Base-by-base conservation (phyloP, 2,113 vertebrate genomes). In the Pterophyllum scalare region DNA sequence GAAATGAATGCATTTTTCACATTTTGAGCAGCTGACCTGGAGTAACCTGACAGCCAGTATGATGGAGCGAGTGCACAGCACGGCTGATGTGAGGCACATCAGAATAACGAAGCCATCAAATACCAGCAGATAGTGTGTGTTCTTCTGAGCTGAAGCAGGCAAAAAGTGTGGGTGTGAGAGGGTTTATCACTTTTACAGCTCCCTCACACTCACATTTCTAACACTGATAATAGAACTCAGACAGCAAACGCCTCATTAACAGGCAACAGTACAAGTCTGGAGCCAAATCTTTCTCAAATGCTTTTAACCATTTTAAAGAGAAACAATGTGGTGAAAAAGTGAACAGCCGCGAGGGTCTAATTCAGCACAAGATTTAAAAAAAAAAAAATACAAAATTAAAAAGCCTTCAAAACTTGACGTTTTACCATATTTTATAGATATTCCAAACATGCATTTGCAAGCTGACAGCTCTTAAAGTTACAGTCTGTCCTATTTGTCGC, bases 61-160 rank as follows among this genome's bases (percentile, higher is more conserved):
- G n/a, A 99, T 96, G 57, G 98, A 99, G 46, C 98, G 96, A 0
- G 96, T 95, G 92, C 98, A 99, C 31, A 99, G 95, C 83, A 97
- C 92, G 1, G 97, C 96, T 20, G 98, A 99, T 1, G 95, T 96
- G 88, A 98, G 75, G 84, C 98, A 99, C 56, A 96, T 93, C 52
- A 97, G 54, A 33, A 99, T 98, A 81, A 99, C 96, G 85, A 97
- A 97, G 4, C 92, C 95, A 76, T 99, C 98, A 80, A 99, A 99
- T 40, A 96, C 86, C 84, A 99, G 95, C 12, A 97, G 93, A 79
- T 98, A 98, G 40, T 97, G 97, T 0, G 94, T 96, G 86, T 96
- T 98, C 52, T 97, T 99, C 95, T 98, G 97, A 85, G 96, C 97
- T 97, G 91, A 81, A 94, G 94, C 46, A 35, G 65, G 92, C 62